A percentile compares a stretch with the other conserved stretches of the same genome.
Conservation (phyloP, 2,888 invertebrate genomes). For the Dryadula phaetusa region DNA sequence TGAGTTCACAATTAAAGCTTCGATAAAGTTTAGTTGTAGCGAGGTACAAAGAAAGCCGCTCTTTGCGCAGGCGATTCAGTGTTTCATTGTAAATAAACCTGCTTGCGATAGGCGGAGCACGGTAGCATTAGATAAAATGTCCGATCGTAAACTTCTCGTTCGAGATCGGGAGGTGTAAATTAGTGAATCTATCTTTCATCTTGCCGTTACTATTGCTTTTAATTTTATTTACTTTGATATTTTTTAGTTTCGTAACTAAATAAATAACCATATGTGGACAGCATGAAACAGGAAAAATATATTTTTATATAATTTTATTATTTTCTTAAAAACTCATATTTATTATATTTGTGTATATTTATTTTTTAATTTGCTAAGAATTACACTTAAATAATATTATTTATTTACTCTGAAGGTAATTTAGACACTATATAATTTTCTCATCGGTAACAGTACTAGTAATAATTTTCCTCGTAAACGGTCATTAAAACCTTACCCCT, state of each 20-base stretch:
- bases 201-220: slow-evolving; percentile 52
- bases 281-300: background rate
- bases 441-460: background rate
- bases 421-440: background rate
- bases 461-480: slow-evolving; percentile 2
- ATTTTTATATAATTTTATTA: too few species aligned
- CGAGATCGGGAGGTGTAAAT: slow-evolving; percentile 78
- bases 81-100: slow-evolving; percentile 74
- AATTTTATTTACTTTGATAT: too few species aligned
- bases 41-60: slow-evolving; percentile 78
- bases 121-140: slow-evolving; percentile 79
- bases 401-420: background rate
- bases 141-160: slow-evolving; percentile 80
- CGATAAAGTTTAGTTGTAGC: slow-evolving; percentile 73
- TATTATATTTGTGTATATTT: background rate
- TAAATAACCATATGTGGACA: background rate
- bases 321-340: too few species aligned
- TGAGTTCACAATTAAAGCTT: slow-evolving; percentile 80
- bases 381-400: background rate
- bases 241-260: background rate
- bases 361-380: background rate
- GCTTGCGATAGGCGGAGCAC: slow-evolving; percentile 61
- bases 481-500: background rate
- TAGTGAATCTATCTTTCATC: slow-evolving; percentile 79
- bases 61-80: slow-evolving; percentile 68